Conservation (phyloP, 2,113 vertebrate species). For the Microtus richardsoni region DNA sequence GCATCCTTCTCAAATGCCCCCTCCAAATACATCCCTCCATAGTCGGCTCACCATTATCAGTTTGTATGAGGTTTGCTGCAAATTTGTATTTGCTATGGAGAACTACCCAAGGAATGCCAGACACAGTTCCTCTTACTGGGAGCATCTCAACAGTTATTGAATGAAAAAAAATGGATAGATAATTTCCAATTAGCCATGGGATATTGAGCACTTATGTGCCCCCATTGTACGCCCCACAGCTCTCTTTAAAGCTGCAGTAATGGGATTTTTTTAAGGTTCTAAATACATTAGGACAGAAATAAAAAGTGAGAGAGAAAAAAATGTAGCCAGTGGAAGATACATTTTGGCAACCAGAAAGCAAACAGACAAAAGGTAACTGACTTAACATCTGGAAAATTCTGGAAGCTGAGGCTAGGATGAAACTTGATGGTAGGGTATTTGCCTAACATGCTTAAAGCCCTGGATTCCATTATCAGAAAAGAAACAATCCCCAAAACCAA, state of each 20-base stretch:
- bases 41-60: not conserved
- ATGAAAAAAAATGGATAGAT: constrained; percentile 12
- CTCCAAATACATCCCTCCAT: not conserved
- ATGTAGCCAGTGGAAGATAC: not conserved
- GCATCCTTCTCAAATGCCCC: not conserved
- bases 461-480: not conserved
- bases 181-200: constrained; percentile 3
- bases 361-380: constrained; percentile 35
- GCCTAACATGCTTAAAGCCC: not conserved
- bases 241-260: constrained; percentile 38
- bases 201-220: not conserved
- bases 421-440: not conserved
- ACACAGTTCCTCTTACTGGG: not conserved
- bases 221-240: not conserved
- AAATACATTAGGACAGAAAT: not conserved
- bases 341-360: constrained; percentile 48
- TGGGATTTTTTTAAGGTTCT: not conserved
- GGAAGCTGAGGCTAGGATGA: not conserved
- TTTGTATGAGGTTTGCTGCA: not conserved
- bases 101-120: not conserved
- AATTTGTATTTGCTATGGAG: not conserved
- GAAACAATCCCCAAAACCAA: not conserved
- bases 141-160: constrained; percentile 27
- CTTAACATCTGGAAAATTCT: not conserved
- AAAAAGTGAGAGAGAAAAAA: not conserved